These are phyloP conservation scores for Drosophila paracracens DNA, from an alignment of 2,888 invertebrate genomes.

Conservation along the genomic window DNA sequence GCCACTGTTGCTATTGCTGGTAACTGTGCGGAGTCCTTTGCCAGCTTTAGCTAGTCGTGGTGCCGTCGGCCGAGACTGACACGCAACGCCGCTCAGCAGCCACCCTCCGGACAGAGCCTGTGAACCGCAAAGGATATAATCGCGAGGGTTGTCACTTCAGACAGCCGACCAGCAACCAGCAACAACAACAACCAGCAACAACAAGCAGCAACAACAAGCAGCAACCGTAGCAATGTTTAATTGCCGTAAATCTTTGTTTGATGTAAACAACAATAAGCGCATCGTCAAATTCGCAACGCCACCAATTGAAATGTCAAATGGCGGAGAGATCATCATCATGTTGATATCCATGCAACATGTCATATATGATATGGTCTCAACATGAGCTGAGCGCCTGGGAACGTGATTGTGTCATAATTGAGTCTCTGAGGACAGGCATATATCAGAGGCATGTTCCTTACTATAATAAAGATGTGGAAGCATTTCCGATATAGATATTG, in stretches of 20 bases:
- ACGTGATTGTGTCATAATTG: constrained; percentile 51
- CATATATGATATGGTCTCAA: constrained; percentile 23
- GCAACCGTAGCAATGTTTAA: constrained; percentile 79
- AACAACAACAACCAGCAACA: constrained; percentile 9
- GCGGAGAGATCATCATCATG: constrained; percentile 34
- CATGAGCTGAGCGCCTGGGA: constrained; percentile 12
- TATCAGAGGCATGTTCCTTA: not conserved
- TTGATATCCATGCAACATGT: constrained; percentile 40
- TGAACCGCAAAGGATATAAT: constrained; percentile 81
- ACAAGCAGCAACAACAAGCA: constrained; percentile 18
- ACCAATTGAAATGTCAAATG: constrained; percentile 74
- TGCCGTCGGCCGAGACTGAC: constrained; percentile 48
- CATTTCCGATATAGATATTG: not conserved
- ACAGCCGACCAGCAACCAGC: constrained; percentile 5
- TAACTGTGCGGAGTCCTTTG: not conserved
- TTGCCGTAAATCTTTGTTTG: constrained; percentile 85
- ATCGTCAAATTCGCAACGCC: constrained; percentile 66
- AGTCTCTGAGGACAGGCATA: constrained; percentile 5
- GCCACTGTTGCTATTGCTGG: constrained; percentile 1
- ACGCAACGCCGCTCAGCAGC: constrained; percentile 69
- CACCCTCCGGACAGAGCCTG: constrained; percentile 62
- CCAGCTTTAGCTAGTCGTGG: constrained; percentile 21
- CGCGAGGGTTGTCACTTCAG: constrained; percentile 78
- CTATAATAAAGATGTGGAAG: not conserved
- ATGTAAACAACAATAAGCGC: constrained; percentile 79